Base-by-base conservation (phyloP, 1,140 invertebrate species). In the Drosophila nikananu region DNA sequence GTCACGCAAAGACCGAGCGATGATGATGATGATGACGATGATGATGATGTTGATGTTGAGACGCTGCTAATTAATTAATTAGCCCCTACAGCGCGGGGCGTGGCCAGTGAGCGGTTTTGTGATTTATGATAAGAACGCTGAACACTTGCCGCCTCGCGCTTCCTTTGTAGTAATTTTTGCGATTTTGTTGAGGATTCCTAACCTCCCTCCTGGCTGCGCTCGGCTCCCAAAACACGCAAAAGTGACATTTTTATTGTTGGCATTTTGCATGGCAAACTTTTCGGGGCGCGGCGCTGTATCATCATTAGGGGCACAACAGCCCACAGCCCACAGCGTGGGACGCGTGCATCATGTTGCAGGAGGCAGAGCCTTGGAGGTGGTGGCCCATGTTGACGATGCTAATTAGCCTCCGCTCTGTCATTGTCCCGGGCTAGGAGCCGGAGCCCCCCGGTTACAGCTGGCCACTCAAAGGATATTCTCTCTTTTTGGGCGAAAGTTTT, bases 61-160 rank as follows among this genome's bases (percentile, higher is more conserved):
- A 76, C 83, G 83, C 68, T 80, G 81, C 74, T 79, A 89, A 87
- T 87, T 87, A 87, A 87, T 87, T 87, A 87, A 87, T 84, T 87
- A 84, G 63, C 55, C 62, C 58, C 63, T 32, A 19, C 23, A 10
- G 21, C 7, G 27, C 7, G 27, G 65, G 83, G 75, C 79, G 62
- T 86, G 68, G 82, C 59, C 32, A 10, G 49, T 35, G 44, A 52
- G 71, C 44, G 62, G 73, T 77, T 61, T 77, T 48, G 65, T 89
- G 80, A 87, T 87, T 89, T 87, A 84, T 77, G 60, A 73, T 57
- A 51, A 70, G 44, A 78, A 27, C 49, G 61, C 35, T 25, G 32
- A 77, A 21, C 63, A 61, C 54, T 39, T 59, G 35, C 21, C 30
- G 13, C 27, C 39, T n/a, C 37, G 44, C 48, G 48, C 37, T 49